A percentile compares a stretch with the other conserved stretches of the same genome.
Conservation (phyloP, 1,140 invertebrate species). For the Drosophila tsacasi region DNA sequence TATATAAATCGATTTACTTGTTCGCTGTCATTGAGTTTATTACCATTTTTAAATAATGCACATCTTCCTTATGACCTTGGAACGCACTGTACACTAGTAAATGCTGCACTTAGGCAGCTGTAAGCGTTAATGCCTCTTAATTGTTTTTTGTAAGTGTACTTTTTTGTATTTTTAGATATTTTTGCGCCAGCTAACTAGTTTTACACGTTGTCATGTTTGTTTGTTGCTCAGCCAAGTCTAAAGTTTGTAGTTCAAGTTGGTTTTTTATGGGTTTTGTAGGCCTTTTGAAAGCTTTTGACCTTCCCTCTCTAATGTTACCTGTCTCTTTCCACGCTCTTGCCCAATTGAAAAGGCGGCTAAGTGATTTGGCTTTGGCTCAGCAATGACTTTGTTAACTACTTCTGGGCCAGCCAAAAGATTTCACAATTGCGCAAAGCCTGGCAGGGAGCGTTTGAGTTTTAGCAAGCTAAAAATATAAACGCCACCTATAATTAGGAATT, state of each 20-base stretch:
- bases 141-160: constrained; percentile 54
- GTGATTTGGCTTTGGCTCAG: constrained; percentile 74
- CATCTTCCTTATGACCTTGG: constrained; percentile 12
- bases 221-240: constrained; percentile 65
- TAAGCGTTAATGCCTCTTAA: constrained; percentile 81
- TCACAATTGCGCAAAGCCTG: constrained; percentile 35
- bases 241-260: constrained; percentile 80
- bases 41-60: background rate
- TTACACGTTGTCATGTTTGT: constrained; percentile 67
- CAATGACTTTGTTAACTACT: constrained; percentile 49
- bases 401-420: constrained; percentile 71
- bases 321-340: constrained; percentile 24
- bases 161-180: constrained; percentile 37
- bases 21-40: background rate
- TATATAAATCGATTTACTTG: background rate
- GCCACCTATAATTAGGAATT: constrained; percentile 40
- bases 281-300: constrained; percentile 75
- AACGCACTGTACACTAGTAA: constrained; percentile 38
- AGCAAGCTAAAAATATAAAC: constrained; percentile 24
- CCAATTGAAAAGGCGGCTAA: constrained; percentile 49
- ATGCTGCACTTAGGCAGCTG: constrained; percentile 72
- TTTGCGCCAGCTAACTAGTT: constrained; percentile 72
- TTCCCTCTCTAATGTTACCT: constrained; percentile 36
- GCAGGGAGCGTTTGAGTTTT: constrained; percentile 18
- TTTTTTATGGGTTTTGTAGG: constrained; percentile 59